Conservation (phyloP, 2,113 vertebrate genomes). For the Cnemophilus loriae region DNA sequence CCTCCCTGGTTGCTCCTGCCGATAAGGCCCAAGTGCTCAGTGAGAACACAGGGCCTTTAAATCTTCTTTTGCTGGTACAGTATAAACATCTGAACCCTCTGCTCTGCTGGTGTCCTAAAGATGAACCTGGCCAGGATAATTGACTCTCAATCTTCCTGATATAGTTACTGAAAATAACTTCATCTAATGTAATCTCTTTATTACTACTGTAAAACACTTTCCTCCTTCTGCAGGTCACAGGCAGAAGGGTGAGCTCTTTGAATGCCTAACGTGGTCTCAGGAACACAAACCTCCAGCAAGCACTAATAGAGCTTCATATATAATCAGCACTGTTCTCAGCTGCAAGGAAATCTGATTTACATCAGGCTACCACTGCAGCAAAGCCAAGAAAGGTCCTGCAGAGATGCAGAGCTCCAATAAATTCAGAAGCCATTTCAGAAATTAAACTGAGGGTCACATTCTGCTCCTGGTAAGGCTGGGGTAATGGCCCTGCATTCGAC, state of each 20-base stretch:
- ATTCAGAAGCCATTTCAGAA: constrained; percentile 33
- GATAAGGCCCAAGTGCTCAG: neutral
- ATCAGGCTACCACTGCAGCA: neutral
- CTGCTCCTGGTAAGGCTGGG: constrained; percentile 2
- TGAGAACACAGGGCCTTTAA: neutral
- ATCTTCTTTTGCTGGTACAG: neutral
- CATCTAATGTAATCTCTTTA: constrained; percentile 54
- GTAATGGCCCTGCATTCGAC: neutral
- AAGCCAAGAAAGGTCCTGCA: constrained; percentile 10
- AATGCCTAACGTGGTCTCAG: neutral
- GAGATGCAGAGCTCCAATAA: constrained; percentile 21
- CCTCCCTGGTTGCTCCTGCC: neutral
- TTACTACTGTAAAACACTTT: constrained; percentile 49
- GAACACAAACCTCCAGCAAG: constrained; percentile 15
- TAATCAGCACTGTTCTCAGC: constrained; percentile 4
- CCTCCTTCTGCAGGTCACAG: constrained; percentile 23
- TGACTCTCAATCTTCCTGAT: constrained; percentile 57
- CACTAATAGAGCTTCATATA: constrained; percentile 14
- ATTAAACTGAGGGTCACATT: constrained; percentile 39
- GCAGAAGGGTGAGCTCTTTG: constrained; percentile 7
- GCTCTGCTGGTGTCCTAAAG: constrained; percentile 34
- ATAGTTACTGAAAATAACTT: constrained; percentile 57
- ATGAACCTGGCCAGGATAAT: constrained; percentile 48
- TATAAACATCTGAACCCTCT: neutral
- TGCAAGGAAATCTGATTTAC: constrained; percentile 46